Evolutionary conservation across 2,113 vertebrate species (phyloP).

Genomic region (Lagopus muta): DNA sequence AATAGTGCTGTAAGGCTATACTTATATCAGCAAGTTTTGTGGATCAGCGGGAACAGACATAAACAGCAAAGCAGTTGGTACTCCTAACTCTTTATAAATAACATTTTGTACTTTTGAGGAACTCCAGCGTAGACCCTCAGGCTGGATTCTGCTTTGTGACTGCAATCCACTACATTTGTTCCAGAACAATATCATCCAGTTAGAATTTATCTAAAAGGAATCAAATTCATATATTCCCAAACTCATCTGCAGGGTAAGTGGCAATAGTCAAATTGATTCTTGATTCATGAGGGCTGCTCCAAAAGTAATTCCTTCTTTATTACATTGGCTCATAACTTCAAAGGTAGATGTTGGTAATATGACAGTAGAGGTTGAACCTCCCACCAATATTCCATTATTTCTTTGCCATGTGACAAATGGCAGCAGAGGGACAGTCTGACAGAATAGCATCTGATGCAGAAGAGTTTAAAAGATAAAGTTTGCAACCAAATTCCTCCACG

Average conservation of each 20-base stretch:
- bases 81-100: not conserved
- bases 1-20: not conserved
- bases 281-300: too few species aligned
- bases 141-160: not conserved
- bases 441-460: too few species aligned
- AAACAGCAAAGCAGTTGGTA: not conserved
- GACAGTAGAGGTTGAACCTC: too few species aligned
- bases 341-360: too few species aligned
- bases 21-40: not conserved
- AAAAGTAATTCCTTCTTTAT: too few species aligned
- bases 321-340: too few species aligned
- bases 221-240: not conserved
- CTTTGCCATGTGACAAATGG: too few species aligned
- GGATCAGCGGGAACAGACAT: not conserved
- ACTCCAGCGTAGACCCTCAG: not conserved
- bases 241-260: not conserved
- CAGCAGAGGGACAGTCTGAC: too few species aligned
- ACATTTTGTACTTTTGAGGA: not conserved
- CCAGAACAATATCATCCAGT: not conserved
- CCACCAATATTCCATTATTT: too few species aligned
- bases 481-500: too few species aligned
- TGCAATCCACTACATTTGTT: not conserved
- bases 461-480: too few species aligned
- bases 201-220: not conserved
- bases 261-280: not conserved